Evolutionary conservation across 2,888 invertebrate species (phyloP), one percentile per base, ranked within the genome.

Genomic region (Phlogophora meticulosa): DNA sequence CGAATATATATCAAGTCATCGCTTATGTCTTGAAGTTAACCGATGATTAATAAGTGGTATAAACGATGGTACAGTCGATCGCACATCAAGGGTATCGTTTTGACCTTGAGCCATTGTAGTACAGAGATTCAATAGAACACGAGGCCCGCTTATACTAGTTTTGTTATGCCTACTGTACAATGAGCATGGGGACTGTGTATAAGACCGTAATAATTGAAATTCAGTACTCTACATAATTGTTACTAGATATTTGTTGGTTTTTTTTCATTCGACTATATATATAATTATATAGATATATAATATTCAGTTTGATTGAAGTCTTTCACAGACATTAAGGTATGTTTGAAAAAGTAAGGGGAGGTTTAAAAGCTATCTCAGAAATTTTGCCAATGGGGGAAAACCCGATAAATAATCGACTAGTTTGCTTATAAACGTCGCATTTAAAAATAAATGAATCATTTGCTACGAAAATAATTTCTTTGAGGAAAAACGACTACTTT

Each of bases 1-100:
- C 43, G 42, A 74, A 78, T 46, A 32, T 24, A 42, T 51, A 42
- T 64, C 51, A 11, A 71, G 58, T 59, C 52, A 75, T 74, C 61
- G 38, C 4, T 73, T 66, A 53, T 57, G 40, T 38, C 15, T 74
- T 48, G 34, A 61, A 24, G 28, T 28, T 66, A 61, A 48, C 52
- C 7, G 52, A 40, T 40, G 64, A 55, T 78, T 64, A 60, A 63
- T 43, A 40, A 11, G 42, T 34, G 2, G 11, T 43, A 34, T 49
- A 48, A 45, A 38, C 45, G 11, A 38, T 58, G 11, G 42, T 38
- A 20, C 13, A 22, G 24, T 17, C 60, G 17, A 9, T 24, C 11
- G 15, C 13, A 3, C 69, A 53, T 34, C 24, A 20, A 42, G 42
- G 28, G 5, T 28, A 5, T 4, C 28, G 28, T n/a, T n/a, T n/a